A percentile compares a stretch with the other conserved stretches of the same genome.
phyloP scores from a whole-genome alignment of 2,113 vertebrate species.

The Tychaedon coryphoeus region DNA sequence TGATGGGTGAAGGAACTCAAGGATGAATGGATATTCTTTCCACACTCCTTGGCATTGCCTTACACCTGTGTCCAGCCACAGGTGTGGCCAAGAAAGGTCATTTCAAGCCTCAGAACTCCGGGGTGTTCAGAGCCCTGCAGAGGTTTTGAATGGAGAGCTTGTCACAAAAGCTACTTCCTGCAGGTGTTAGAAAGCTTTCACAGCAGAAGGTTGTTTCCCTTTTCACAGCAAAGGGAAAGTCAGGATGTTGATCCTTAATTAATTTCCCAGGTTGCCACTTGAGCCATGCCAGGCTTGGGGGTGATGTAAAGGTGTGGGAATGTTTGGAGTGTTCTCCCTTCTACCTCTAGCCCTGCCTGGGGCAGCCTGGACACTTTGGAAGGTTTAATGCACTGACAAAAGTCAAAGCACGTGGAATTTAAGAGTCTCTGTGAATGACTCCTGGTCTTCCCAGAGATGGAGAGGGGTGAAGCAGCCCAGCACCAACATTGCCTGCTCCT shows the following conservation, averaged over 20 bases:
- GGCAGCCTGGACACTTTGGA: neutral
- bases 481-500: neutral
- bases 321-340: neutral
- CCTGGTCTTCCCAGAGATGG: neutral
- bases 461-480: neutral
- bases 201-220: neutral
- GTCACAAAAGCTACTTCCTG: neutral
- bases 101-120: neutral
- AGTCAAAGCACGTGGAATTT: neutral
- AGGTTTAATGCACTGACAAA: neutral
- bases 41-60: neutral
- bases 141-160: neutral
- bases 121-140: neutral
- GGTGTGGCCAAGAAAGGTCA: neutral
- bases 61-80: neutral
- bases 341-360: neutral
- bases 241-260: neutral
- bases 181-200: neutral
- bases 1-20: too few relatives aligned
- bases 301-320: neutral
- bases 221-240: neutral
- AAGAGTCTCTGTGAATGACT: neutral
- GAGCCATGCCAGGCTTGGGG: rapidly evolving
- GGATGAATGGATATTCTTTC: neutral
- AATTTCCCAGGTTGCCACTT: neutral